Base-by-base conservation (phyloP, 2,888 invertebrate species). In the Unio pictorum region DNA sequence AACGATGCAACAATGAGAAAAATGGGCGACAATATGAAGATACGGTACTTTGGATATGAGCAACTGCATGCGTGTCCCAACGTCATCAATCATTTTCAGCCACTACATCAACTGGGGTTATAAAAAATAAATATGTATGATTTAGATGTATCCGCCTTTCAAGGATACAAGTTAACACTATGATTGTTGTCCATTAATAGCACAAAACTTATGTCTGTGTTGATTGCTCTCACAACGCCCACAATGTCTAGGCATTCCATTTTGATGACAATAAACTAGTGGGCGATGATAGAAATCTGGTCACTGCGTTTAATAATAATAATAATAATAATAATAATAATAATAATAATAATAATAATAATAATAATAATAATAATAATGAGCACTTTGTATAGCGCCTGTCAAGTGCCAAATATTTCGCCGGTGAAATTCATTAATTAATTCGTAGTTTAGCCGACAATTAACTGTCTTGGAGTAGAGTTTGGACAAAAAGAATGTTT, bases 211-310 rank as follows among this genome's bases (percentile, higher is more conserved):
- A 72, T 72, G 11, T 56, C 73, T 3, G 70, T 76, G 0, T 79
- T 79, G 1, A 72, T 76, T 6, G 79, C 79, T 1, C 60, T 81
- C 17, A 76, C 28, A 66, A 73, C 30, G 67, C 79, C 0, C 59
- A 72, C 3, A 72, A 72, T 55, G 30, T 72, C 0, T 54, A 59
- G 17, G 75, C 77, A 59, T 61, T 81, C 4, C 73, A 81, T 70
- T 81, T 79, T 62, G 79, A 81, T 61, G 73, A 79, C 57, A 81
- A 81, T 55, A 28, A 69, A 4, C 15, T 28, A 15, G 79, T 79
- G 5, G 71, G 68, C 15, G 79, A 81, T 54, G 72, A 69, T 45
- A 76, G 79, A 7, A 78, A 79, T 18, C 66, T 79, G 11, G 73
- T 75, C 11, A 73, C 78, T 30, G 78, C 81, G 0, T 79, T 81